Percentiles rank a stretch among this genome's conserved stretches.
These are phyloP conservation scores for Hirtodrosophila histrioides DNA, from an alignment of 2,888 invertebrate genomes.

Conservation along the genomic window DNA sequence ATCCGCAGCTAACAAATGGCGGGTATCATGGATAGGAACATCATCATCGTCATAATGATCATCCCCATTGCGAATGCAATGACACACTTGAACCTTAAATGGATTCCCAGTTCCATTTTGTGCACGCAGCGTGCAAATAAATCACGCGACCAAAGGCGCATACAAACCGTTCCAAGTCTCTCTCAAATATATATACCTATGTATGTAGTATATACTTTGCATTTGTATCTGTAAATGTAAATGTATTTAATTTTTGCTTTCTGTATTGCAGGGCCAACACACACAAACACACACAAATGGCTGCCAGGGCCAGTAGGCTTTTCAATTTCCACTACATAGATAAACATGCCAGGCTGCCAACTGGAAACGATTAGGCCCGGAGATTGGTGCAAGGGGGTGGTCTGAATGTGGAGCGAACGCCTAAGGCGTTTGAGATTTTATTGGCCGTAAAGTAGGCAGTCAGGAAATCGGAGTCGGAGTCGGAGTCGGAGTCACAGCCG, in stretches of 20 bases:
- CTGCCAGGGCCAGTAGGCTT: constrained; percentile 43
- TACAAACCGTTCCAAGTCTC: constrained; percentile 33
- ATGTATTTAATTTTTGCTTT: constrained; percentile 71
- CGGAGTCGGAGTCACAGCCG: constrained; percentile 46
- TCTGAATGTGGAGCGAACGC: constrained; percentile 34
- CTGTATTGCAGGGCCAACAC: constrained; percentile 31
- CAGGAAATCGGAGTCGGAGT: constrained; percentile 69
- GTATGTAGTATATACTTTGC: constrained; percentile 17
- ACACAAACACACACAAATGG: constrained; percentile 18
- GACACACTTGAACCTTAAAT: constrained; percentile 67
- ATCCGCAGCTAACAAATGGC: constrained; percentile 36
- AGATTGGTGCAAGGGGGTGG: neutral
- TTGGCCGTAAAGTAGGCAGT: constrained; percentile 74
- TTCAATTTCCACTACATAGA: constrained; percentile 74
- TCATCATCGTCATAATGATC: constrained; percentile 28
- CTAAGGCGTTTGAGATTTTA: constrained; percentile 73
- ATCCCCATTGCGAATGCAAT: constrained; percentile 42
- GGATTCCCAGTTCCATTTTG: constrained; percentile 71
- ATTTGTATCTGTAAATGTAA: constrained; percentile 14
- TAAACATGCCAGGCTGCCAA: constrained; percentile 69
- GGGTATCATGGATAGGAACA: constrained; percentile 2
- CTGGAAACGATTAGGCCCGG: constrained; percentile 53
- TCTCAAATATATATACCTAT: neutral
- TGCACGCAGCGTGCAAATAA: constrained; percentile 62
- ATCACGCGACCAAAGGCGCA: constrained; percentile 59